phyloP scores from a whole-genome alignment of 2,888 invertebrate genomes.

The Actias luna region DNA sequence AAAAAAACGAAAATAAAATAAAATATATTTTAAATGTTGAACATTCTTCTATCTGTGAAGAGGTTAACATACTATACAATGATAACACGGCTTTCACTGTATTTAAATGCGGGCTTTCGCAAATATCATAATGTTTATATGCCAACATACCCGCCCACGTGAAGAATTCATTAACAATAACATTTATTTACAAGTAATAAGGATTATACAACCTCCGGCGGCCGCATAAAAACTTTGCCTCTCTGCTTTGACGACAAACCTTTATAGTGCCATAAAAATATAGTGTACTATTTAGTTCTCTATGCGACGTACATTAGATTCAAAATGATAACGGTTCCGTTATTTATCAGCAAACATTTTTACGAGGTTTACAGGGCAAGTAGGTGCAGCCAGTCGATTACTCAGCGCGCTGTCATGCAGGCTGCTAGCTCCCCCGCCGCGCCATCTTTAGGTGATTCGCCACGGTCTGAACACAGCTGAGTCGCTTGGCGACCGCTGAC shows the following conservation, averaged over 20 bases:
- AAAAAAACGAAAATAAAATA: too few species aligned
- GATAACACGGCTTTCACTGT: conserved; percentile 49
- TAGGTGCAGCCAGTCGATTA: conserved; percentile 69
- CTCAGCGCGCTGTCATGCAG: conserved; percentile 71
- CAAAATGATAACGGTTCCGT: neutral
- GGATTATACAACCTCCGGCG: neutral
- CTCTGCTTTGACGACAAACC: conserved; percentile 8
- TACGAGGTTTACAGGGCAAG: conserved; percentile 43
- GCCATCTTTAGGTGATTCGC: conserved; percentile 54
- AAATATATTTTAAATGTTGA: too few species aligned
- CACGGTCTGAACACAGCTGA: conserved; percentile 46
- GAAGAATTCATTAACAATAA: conserved; percentile 1
- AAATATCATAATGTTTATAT: conserved; percentile 29
- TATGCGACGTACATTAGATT: conserved; percentile 11
- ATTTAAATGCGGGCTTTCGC: conserved; percentile 38
- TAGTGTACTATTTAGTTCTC: conserved; percentile 9
- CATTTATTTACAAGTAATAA: neutral
- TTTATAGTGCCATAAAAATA: neutral
- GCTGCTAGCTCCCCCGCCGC: conserved; percentile 47
- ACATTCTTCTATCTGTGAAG: too few species aligned
- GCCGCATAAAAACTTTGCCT: conserved; percentile 11
- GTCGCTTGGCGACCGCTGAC: conserved; percentile 62
- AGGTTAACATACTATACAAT: conserved; percentile 20
- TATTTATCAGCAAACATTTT: conserved; percentile 6
- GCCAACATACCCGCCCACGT: neutral